These are phyloP conservation scores for Pyrgus malvae DNA, from an alignment of 2,888 invertebrate species.

Conservation along the genomic window DNA sequence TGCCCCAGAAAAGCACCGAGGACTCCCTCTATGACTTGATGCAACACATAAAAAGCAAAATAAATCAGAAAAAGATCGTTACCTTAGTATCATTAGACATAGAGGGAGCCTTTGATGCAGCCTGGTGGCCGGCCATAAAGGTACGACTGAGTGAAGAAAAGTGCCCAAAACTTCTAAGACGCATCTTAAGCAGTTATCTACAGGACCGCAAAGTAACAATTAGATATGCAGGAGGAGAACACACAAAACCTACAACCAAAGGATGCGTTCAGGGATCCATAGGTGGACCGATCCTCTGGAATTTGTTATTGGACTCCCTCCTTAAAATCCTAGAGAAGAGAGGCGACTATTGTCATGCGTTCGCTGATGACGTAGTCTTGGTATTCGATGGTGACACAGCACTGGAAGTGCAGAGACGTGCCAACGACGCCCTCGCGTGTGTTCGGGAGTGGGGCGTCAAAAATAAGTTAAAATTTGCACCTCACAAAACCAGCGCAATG, in stretches of 20 bases:
- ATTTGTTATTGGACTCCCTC: neutral
- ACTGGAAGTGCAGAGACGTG: neutral
- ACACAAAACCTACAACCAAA: neutral
- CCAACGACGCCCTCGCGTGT: neutral
- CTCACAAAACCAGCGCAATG: neutral
- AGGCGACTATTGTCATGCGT: neutral
- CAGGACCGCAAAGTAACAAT: too few species aligned
- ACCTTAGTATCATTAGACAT: slow-evolving; percentile 30
- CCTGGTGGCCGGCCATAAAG: neutral
- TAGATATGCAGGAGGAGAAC: too few species aligned
- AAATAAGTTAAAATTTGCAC: neutral
- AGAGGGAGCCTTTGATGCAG: slow-evolving; percentile 30
- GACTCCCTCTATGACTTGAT: too few species aligned
- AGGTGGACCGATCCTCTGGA: neutral
- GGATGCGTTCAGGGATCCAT: neutral
- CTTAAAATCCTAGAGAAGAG: neutral
- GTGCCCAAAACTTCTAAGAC: too few species aligned
- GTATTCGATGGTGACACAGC: neutral
- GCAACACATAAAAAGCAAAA: too few species aligned
- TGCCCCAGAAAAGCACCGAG: too few species aligned
- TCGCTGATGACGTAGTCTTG: neutral
- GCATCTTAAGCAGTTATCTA: too few species aligned
- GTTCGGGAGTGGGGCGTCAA: neutral
- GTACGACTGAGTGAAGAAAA: too few species aligned
- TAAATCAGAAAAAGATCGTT: too few species aligned